phyloP scores from a whole-genome alignment of 2,113 vertebrate species.

The Platichthys stellatus region DNA sequence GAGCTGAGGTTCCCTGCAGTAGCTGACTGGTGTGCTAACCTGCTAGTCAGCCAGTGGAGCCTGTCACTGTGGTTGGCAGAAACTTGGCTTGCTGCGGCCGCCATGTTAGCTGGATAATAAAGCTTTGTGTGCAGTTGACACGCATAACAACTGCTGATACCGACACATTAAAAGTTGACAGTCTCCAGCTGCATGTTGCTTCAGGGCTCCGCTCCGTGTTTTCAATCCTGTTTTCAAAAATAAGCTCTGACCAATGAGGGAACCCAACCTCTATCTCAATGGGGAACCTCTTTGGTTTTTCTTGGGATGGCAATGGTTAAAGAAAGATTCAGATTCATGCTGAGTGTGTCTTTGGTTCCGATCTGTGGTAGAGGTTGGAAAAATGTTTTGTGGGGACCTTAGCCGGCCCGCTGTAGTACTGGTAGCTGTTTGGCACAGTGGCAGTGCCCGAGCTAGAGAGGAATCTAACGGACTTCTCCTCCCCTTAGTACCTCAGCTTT shows the following conservation, averaged over 20 bases:
- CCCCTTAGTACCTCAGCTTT: conserved; percentile 74
- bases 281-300: background rate
- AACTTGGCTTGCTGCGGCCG: background rate
- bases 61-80: background rate
- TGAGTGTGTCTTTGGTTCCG: background rate
- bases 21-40: background rate
- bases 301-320: background rate
- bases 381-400: background rate
- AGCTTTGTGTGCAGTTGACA: background rate
- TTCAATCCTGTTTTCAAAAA: conserved; percentile 13
- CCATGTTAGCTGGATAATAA: background rate
- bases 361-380: background rate
- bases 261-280: background rate
- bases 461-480: conserved; percentile 70
- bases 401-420: conserved; percentile 6
- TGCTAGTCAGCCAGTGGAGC: background rate
- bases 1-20: background rate
- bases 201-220: conserved; percentile 1
- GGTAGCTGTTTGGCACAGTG: conserved; percentile 42
- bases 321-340: background rate
- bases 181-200: conserved; percentile 16
- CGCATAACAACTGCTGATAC: background rate
- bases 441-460: conserved; percentile 20
- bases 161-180: background rate
- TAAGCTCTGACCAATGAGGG: conserved; percentile 14